These are phyloP conservation scores for Eidolon helvum DNA, from an alignment of 2,113 vertebrate genomes.

Conservation along the genomic window DNA sequence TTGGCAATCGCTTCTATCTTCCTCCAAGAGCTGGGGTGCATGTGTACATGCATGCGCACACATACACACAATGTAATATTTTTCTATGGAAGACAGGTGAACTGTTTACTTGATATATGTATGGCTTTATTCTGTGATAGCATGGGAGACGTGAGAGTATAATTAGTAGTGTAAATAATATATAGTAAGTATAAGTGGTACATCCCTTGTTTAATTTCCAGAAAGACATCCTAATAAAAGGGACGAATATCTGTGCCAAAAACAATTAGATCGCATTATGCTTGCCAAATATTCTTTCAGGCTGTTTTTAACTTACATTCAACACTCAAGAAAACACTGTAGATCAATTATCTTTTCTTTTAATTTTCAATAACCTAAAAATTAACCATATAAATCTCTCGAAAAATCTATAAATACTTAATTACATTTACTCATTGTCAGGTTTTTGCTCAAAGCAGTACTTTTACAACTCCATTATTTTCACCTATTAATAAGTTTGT, in stretches of 20 bases:
- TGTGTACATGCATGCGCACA: not conserved
- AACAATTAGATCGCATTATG: constrained; percentile 42
- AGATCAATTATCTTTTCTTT: constrained; percentile 24
- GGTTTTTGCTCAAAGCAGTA: constrained; percentile 29
- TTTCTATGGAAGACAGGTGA: not conserved
- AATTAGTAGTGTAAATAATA: not conserved
- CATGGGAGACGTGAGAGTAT: not conserved
- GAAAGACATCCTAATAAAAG: not conserved
- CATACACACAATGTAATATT: not conserved
- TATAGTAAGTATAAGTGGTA: not conserved
- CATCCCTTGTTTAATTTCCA: not conserved
- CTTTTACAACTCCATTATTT: constrained; percentile 30
- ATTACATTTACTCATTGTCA: constrained; percentile 55
- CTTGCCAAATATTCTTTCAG: constrained; percentile 67
- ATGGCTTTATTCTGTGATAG: not conserved
- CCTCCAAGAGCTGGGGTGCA: not conserved
- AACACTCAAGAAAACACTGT: constrained; percentile 9
- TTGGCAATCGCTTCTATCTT: not conserved
- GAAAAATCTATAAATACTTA: constrained; percentile 57
- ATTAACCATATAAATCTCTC: constrained; percentile 45
- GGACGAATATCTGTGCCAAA: constrained; percentile 26
- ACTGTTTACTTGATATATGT: not conserved
- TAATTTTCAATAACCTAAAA: constrained; percentile 58
- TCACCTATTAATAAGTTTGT: not conserved
- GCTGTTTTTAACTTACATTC: constrained; percentile 65